phyloP scores from a whole-genome alignment of 2,797 vertebrate genomes.

The Chaenodraco wilsoni region DNA sequence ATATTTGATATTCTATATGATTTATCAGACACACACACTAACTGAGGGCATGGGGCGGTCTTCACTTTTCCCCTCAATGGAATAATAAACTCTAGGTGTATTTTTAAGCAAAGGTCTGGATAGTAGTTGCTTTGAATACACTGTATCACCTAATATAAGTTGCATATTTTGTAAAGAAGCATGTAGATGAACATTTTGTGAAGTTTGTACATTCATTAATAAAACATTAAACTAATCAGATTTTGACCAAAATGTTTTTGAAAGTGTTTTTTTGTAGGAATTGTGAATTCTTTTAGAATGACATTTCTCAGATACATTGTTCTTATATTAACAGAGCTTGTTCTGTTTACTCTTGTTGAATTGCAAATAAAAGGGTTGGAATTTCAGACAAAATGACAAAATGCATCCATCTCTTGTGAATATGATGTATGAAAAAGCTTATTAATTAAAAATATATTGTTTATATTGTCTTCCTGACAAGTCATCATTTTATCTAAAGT shows the following conservation, averaged over 20 bases:
- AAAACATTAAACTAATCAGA: slow-evolving; percentile 40
- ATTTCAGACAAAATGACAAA: background rate
- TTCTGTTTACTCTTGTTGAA: background rate
- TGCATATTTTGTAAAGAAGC: slow-evolving; percentile 31
- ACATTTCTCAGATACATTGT: background rate
- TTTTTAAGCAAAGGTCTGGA: slow-evolving; percentile 21
- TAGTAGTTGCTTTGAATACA: slow-evolving; percentile 15
- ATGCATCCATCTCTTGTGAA: too few species aligned
- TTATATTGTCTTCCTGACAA: too few species aligned
- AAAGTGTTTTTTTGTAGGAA: background rate
- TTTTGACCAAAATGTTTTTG: slow-evolving; percentile 2
- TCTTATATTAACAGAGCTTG: background rate
- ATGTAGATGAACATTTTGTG: slow-evolving; percentile 3
- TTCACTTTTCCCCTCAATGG: slow-evolving; percentile 6
- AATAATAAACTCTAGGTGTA: slow-evolving; percentile 17
- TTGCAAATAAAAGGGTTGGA: background rate
- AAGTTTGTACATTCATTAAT: slow-evolving; percentile 40
- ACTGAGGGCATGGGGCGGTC: background rate
- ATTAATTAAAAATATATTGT: too few species aligned
- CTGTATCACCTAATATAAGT: slow-evolving; percentile 16
- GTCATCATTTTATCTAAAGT: too few species aligned
- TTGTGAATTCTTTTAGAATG: background rate
- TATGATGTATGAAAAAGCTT: too few species aligned
- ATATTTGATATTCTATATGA: background rate
- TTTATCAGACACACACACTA: background rate